phyloP scores from a whole-genome alignment of 2,888 invertebrate species.

The Stenodera caucasica region DNA sequence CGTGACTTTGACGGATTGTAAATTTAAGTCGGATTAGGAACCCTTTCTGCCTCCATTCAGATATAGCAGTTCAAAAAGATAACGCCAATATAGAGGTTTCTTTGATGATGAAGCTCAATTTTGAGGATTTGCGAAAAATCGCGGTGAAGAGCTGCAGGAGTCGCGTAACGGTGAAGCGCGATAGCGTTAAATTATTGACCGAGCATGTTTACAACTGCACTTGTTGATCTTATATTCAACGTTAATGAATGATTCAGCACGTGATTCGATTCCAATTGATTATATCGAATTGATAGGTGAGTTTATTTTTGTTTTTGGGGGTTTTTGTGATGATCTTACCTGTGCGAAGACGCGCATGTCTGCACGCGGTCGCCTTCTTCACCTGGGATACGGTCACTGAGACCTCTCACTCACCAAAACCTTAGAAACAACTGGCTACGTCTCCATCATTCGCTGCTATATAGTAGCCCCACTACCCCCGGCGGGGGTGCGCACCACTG shows the following conservation, averaged over 20 bases:
- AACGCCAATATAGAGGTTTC: no score
- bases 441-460: constrained; percentile 42
- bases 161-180: no score
- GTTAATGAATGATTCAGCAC: no score
- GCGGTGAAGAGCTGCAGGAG: no score
- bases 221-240: no score
- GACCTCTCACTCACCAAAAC: constrained; percentile 40
- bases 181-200: no score
- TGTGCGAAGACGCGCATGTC: constrained; percentile 47
- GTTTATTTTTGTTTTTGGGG: background rate
- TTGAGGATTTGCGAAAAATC: no score
- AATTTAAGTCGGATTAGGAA: background rate
- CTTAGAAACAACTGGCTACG: constrained; percentile 41
- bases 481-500: constrained; percentile 43
- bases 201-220: no score
- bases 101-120: background rate
- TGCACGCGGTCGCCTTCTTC: constrained; percentile 39
- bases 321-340: constrained; percentile 36
- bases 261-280: no score
- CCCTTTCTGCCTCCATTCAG: no score
- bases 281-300: background rate
- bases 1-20: background rate
- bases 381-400: constrained; percentile 40
- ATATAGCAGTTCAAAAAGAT: no score
- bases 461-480: constrained; percentile 46